Conservation (phyloP, 2,113 vertebrate genomes). For the Melanerpes formicivorus region DNA sequence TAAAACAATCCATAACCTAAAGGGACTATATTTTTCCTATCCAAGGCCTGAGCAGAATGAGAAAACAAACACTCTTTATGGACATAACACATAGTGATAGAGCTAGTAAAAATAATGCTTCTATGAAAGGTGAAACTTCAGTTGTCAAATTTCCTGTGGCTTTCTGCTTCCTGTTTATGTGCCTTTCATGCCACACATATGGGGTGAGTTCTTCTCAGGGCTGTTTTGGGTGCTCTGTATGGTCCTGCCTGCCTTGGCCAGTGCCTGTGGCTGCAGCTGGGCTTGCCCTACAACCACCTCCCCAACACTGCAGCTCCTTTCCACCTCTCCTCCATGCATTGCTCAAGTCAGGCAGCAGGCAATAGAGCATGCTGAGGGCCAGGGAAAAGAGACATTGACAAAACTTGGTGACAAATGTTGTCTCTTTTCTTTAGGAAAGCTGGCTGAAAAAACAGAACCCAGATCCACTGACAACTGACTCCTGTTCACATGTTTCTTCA, state of each 20-base stretch:
- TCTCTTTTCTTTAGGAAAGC: neutral
- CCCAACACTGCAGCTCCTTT: neutral
- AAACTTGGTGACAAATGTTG: rapidly evolving
- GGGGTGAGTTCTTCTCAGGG: neutral
- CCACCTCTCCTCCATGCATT: rapidly evolving
- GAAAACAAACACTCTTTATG: neutral
- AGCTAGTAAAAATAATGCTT: neutral
- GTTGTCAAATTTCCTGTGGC: constrained; percentile 43
- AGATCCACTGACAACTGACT: neutral
- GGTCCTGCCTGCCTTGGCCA: rapidly evolving
- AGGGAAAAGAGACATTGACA: neutral
- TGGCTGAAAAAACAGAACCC: neutral
- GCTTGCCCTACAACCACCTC: neutral
- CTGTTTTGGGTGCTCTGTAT: neutral
- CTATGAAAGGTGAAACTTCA: constrained; percentile 14
- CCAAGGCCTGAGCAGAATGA: neutral
- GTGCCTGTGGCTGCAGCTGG: rapidly evolving
- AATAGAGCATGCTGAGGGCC: neutral
- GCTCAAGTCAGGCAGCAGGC: neutral
- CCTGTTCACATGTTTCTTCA: neutral
- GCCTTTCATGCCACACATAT: neutral
- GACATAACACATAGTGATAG: neutral
- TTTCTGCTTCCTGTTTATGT: constrained; percentile 59
- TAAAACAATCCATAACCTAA: neutral
- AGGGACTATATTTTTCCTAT: neutral